Percentiles rank a stretch among this genome's conserved stretches.
Conservation (phyloP, 2,888 invertebrate species). For the Pyrrhosoma nymphula region DNA sequence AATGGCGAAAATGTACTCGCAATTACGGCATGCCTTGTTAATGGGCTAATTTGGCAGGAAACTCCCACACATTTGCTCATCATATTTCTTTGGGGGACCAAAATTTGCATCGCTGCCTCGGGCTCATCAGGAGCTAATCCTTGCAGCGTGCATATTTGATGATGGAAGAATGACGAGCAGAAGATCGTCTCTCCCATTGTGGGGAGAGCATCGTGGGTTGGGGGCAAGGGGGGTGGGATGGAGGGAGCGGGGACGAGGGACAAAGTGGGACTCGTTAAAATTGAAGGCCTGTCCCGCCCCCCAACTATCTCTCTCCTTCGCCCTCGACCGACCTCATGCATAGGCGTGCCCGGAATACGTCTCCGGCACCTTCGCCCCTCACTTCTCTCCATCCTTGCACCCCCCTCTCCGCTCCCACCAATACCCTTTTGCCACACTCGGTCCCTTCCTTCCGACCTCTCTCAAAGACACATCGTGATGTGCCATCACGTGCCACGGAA, state of each 20-base stretch:
- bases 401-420: neutral
- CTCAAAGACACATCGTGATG: slow-evolving; percentile 40
- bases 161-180: neutral
- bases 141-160: neutral
- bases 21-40: no score
- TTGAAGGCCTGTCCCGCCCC: neutral
- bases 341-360: slow-evolving; percentile 42
- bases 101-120: neutral
- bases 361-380: neutral
- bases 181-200: neutral
- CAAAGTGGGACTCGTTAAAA: neutral
- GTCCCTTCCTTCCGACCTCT: neutral
- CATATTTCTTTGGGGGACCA: neutral
- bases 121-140: neutral
- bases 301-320: neutral
- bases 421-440: no score
- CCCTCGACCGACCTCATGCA: slow-evolving; percentile 51
- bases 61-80: neutral
- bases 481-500: slow-evolving; percentile 41
- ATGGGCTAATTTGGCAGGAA: neutral
- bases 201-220: neutral
- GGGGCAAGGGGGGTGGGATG: neutral
- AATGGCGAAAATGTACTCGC: no score
- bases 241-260: neutral
- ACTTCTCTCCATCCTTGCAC: neutral